Percentiles rank a stretch among this genome's conserved stretches.
Conservation (phyloP, 2,113 vertebrate species). For the Irena cyanogastra region DNA sequence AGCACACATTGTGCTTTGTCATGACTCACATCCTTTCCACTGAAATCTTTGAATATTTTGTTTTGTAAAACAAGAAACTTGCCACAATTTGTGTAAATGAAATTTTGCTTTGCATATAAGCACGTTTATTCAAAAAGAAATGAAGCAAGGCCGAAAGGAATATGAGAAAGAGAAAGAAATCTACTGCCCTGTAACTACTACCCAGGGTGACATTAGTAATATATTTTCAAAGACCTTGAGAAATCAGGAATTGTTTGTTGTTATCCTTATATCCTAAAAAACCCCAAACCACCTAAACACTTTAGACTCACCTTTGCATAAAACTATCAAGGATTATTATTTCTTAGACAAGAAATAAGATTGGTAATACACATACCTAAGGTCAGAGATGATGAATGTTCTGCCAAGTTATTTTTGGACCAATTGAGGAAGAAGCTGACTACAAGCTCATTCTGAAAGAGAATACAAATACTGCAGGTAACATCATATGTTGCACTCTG, state of each 20-base stretch:
- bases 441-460: constrained; percentile 80
- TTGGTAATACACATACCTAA: constrained; percentile 44
- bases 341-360: neutral
- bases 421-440: constrained; percentile 83
- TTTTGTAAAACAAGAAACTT: neutral
- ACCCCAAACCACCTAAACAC: neutral
- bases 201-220: neutral
- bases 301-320: neutral
- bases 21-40: neutral
- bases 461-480: neutral
- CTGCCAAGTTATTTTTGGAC: constrained; percentile 19
- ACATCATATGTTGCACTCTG: neutral
- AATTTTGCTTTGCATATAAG: neutral
- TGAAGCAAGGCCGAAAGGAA: neutral
- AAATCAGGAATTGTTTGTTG: neutral
- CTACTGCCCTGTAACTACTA: too few relatives aligned
- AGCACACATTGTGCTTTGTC: neutral
- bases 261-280: neutral
- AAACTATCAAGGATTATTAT: neutral
- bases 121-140: neutral
- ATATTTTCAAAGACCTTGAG: neutral
- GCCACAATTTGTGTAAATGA: neutral
- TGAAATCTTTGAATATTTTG: neutral
- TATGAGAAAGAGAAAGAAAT: neutral
- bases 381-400: neutral